Base-by-base conservation (phyloP, 2,113 vertebrate genomes). In the Helogale parvula region DNA sequence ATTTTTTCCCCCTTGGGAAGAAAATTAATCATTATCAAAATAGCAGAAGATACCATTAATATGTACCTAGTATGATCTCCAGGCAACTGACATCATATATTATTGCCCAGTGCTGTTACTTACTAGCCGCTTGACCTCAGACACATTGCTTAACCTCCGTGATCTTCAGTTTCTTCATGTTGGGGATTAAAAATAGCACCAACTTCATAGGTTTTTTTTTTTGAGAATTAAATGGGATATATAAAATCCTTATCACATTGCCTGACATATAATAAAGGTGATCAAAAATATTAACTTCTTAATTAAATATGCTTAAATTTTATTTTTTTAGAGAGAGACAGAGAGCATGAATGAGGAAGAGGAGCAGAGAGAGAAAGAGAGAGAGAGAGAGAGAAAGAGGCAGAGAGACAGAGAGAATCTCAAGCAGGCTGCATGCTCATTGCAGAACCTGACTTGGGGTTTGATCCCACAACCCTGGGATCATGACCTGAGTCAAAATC, bases 21-120 rank as follows among this genome's bases (percentile, higher is more conserved):
- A 47, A 82, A 96, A 88, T 82, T 54, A 95, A 95, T 69, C 47
- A 33, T 52, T 72, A 72, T 72, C 85, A 74, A 89, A 89, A 79
- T 95, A 85, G 79, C 45, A 57, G 23, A 41, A 17, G 16, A 66
- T 65, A 29, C 50, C 25, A 57, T 93, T 84, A 72, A 7, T 82
- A 66, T 38, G 54, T 85, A 52, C 63, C 50, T 33, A 66, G 47
- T 45, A n/a, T 65, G 16, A 8, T 33, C 31, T 65, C 17, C 31
- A 25, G 41, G 17, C 54, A 72, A 80, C 35, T 79, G 27, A 17
- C 13, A 35, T 79, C 27, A 41, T 35, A 29, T 6, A 16, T 71
- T 83, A 66, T 54, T 41, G 35, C 68, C 93, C 41, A 94, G 50
- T 65, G 29, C 27, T 65, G 21, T 66, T 88, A 47, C 54, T 88